phyloP scores from a whole-genome alignment of 2,113 vertebrate species.

The Dipodomys spectabilis region DNA sequence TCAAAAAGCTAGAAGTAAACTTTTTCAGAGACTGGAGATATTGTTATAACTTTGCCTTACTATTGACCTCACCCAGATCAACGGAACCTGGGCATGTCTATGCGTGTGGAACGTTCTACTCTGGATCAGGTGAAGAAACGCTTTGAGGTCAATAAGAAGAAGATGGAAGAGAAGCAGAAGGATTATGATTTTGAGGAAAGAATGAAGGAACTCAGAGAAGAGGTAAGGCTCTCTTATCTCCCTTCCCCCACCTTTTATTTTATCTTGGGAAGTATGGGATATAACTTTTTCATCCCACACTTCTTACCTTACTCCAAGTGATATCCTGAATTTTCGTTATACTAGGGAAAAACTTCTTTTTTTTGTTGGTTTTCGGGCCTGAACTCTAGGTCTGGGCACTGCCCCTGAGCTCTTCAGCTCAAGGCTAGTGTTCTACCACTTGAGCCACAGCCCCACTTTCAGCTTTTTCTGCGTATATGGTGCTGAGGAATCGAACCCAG shows the following conservation, averaged over 20 bases:
- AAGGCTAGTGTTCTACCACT: no score
- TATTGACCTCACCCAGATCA: conserved; percentile 89
- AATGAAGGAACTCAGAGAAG: conserved; percentile 97
- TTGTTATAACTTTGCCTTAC: conserved; percentile 10
- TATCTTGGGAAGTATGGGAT: not conserved
- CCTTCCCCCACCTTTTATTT: not conserved
- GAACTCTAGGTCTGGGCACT: not conserved
- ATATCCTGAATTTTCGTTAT: not conserved
- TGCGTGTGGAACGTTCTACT: conserved; percentile 97
- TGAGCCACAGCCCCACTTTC: no score
- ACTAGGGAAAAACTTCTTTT: not conserved
- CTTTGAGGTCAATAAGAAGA: conserved; percentile 98
- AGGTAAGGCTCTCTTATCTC: conserved; percentile 87
- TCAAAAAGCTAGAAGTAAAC: not conserved
- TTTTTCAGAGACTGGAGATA: conserved; percentile 20
- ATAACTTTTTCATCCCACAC: not conserved
- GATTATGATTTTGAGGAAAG: conserved; percentile 99
- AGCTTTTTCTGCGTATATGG: no score
- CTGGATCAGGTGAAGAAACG: conserved; percentile 98
- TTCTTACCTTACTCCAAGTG: not conserved
- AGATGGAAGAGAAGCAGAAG: conserved; percentile 99
- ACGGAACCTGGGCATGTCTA: conserved; percentile 98
- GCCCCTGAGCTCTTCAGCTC: no score
- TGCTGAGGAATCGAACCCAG: no score
- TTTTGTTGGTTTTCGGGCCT: no score